Conservation (phyloP, 1,140 invertebrate genomes). For the Battus philenor region DNA sequence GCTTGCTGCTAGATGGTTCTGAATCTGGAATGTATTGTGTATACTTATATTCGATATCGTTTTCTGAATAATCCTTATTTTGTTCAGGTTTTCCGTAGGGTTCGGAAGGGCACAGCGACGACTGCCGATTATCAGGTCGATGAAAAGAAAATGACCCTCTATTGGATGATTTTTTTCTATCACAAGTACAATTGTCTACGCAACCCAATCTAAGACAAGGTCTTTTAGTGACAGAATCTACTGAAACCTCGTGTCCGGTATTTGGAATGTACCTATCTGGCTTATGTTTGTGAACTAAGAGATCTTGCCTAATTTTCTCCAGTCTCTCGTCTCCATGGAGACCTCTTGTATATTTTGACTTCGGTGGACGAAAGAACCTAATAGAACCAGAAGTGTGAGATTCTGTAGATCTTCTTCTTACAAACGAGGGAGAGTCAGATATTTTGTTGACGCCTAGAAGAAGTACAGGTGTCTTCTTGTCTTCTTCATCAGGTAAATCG, state of each 20-base stretch:
- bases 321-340: slow-evolving; percentile 62
- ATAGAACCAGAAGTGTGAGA: slow-evolving; percentile 55
- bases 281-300: slow-evolving; percentile 62
- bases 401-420: slow-evolving; percentile 51
- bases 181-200: slow-evolving; percentile 56
- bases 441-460: slow-evolving; percentile 68
- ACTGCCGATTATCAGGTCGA: slow-evolving; percentile 47
- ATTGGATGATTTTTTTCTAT: slow-evolving; percentile 48
- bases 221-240: slow-evolving; percentile 42
- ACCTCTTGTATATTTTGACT: slow-evolving; percentile 64
- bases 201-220: slow-evolving; percentile 52
- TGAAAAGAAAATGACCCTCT: slow-evolving; percentile 65
- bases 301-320: slow-evolving; percentile 65
- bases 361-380: slow-evolving; percentile 61
- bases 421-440: slow-evolving; percentile 59
- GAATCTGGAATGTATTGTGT: slow-evolving; percentile 61
- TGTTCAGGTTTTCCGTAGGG: slow-evolving; percentile 33
- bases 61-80: slow-evolving; percentile 49
- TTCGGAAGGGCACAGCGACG: slow-evolving; percentile 48
- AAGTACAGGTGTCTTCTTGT: slow-evolving; percentile 66
- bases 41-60: slow-evolving; percentile 68
- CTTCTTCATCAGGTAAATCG: slow-evolving; percentile 67
- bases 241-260: slow-evolving; percentile 39
- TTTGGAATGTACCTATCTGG: slow-evolving; percentile 63
- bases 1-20: slow-evolving; percentile 64